Evolutionary conservation across 2,888 invertebrate species (phyloP), one percentile per base, ranked within the genome.

Genomic region (Adelognathus sp.): DNA sequence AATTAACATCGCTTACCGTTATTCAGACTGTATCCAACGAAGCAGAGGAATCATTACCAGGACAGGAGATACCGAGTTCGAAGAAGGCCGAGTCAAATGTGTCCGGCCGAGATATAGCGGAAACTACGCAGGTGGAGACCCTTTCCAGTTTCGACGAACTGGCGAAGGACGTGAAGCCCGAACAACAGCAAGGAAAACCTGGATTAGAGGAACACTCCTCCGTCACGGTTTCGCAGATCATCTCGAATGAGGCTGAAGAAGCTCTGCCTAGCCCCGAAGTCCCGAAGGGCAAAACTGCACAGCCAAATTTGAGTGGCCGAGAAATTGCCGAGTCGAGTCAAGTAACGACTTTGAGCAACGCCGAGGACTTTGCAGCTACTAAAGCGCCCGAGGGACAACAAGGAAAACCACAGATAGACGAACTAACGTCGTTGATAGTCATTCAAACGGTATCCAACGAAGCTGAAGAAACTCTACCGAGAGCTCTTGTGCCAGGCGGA

Each of bases 271-370:
- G 72, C 33, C 70, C 81, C 0, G 86, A 73, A 70, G 70, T 84
- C 63, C 91, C 91, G 0, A 84, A 83, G 41, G 85, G 86, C 76
- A 92, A 89, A 82, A 88, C 82, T 31, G 92, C 92, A 3, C 79
- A 84, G 56, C 81, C 89, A 1, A 86, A 88, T 71, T 73, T 86
- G 24, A 86, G 89, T 56, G 87, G 89, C 9, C 88, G 90, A 78
- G 89, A 90, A 82, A 84, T 88, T 36, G 88, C 89, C 6, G 83
- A 89, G 79, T 83, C 82, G 21, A 80, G 83, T 61, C 87, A 89
- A 82, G 80, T 88, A 9, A 39, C 76, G 27, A 76, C 84, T 11
- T 88, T 91, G 78, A 85, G 88, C 21, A 83, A 81, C 58, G 81
- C 86, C 24, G 81, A 82, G 50, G 83, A 85, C 33, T 67, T 86